These are phyloP conservation scores for Zoroaster sp. DNA, from an alignment of 53 echinoderm and acorn worm species.

Conservation along the genomic window DNA sequence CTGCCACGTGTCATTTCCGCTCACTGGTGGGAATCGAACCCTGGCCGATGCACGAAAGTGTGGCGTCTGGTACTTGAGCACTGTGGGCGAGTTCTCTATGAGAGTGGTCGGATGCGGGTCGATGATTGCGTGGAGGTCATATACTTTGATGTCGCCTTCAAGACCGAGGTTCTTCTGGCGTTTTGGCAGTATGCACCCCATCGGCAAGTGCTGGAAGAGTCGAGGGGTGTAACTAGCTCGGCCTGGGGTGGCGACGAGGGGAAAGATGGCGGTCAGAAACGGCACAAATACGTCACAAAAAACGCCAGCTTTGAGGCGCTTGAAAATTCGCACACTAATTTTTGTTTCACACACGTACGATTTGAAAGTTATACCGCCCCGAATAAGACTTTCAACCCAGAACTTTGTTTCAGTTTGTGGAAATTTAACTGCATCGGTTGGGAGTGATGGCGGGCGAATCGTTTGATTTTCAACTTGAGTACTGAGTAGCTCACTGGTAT, in stretches of 20 bases:
- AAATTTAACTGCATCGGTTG: background rate
- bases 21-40: constrained; percentile 94
- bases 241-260: constrained; percentile 46
- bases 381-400: background rate
- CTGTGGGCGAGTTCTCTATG: constrained; percentile 92
- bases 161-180: constrained; percentile 93
- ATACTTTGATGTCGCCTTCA: constrained; percentile 95
- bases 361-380: background rate
- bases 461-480: background rate
- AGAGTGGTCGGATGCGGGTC: constrained; percentile 93
- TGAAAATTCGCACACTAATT: background rate
- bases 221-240: constrained; percentile 45
- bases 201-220: constrained; percentile 69
- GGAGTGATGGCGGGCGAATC: background rate
- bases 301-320: constrained; percentile 19
- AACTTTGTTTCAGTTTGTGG: constrained; percentile 29
- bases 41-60: constrained; percentile 94
- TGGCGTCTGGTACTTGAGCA: constrained; percentile 96
- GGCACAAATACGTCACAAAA: background rate
- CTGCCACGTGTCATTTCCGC: constrained; percentile 89
- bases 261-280: constrained; percentile 3
- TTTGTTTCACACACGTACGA: constrained; percentile 21
- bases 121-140: constrained; percentile 92
- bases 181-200: constrained; percentile 98
- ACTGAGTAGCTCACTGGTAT: background rate